Conservation (phyloP, 2,888 invertebrate genomes). For the Tribolium freemani region DNA sequence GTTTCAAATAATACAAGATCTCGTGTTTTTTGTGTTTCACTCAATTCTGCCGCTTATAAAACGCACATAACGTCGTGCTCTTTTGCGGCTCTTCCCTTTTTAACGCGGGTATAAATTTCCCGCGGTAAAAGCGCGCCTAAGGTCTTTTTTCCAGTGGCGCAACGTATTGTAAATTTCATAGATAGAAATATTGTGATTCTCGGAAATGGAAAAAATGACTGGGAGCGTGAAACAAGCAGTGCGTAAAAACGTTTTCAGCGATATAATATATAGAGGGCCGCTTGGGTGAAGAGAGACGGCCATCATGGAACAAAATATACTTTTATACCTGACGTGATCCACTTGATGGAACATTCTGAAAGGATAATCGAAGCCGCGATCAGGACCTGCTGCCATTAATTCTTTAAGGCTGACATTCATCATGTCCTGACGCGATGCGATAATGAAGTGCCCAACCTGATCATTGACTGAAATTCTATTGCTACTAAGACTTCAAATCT, state of each 20-base stretch:
- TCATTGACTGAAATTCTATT: background rate
- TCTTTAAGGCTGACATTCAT: slow-evolving; percentile 35
- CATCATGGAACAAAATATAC: slow-evolving; percentile 36
- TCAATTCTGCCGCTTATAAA: slow-evolving; percentile 16
- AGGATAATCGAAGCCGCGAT: slow-evolving; percentile 49
- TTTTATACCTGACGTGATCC: slow-evolving; percentile 46
- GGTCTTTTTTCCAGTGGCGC: slow-evolving; percentile 16
- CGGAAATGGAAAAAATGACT: slow-evolving; percentile 38
- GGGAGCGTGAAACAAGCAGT: slow-evolving; percentile 33
- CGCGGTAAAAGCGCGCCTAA: slow-evolving; percentile 7
- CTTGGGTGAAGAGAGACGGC: slow-evolving; percentile 19
- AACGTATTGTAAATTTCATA: slow-evolving; percentile 35
- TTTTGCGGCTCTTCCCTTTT: slow-evolving; percentile 13
- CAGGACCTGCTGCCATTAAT: slow-evolving; percentile 41
- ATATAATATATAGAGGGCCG: slow-evolving; percentile 39
- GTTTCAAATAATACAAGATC: background rate
- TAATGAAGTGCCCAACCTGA: slow-evolving; percentile 21
- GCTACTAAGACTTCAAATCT: slow-evolving; percentile 13
- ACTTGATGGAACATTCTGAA: slow-evolving; percentile 46
- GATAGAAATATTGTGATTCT: slow-evolving; percentile 34
- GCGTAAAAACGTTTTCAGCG: slow-evolving; percentile 41
- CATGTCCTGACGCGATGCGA: slow-evolving; percentile 15
- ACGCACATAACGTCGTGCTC: slow-evolving; percentile 6
- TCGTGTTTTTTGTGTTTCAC: background rate
- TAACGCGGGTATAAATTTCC: slow-evolving; percentile 27